Percentiles rank a stretch among this genome's conserved stretches.
phyloP scores from a whole-genome alignment of 2,113 vertebrate genomes.

The Labeo rohita region DNA sequence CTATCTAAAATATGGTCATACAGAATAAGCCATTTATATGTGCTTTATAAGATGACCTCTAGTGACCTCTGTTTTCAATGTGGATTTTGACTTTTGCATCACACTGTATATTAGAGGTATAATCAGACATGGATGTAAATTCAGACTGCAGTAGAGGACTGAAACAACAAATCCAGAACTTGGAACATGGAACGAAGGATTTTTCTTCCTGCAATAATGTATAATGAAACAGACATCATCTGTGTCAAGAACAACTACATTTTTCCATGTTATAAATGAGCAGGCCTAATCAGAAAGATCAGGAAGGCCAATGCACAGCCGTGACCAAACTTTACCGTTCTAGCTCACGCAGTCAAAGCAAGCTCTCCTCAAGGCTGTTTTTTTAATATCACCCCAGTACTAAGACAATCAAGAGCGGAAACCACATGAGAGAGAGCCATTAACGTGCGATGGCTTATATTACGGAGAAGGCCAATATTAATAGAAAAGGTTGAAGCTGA shows the following conservation, averaged over 20 bases:
- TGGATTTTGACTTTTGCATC: neutral
- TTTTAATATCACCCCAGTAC: constrained; percentile 26
- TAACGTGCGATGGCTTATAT: constrained; percentile 18
- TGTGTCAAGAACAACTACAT: constrained; percentile 10
- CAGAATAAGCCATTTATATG: no score
- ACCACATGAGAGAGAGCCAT: constrained; percentile 20
- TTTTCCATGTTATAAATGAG: constrained; percentile 15
- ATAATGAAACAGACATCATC: constrained; percentile 9
- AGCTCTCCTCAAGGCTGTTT: constrained; percentile 9
- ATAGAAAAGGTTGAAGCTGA: constrained; percentile 23
- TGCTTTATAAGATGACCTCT: no score
- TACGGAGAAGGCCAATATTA: neutral
- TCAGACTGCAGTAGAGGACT: neutral
- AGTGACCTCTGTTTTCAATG: no score
- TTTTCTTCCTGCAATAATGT: neutral
- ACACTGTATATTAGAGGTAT: neutral
- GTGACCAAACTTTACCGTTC: neutral
- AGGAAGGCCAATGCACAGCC: neutral
- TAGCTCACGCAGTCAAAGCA: constrained; percentile 17
- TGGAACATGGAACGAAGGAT: neutral
- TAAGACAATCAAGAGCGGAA: constrained; percentile 38
- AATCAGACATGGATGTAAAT: neutral
- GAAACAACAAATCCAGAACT: neutral
- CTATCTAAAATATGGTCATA: no score
- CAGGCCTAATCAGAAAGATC: neutral